phyloP scores from a whole-genome alignment of 2,797 vertebrate genomes.

The Meriones psammophilus region DNA sequence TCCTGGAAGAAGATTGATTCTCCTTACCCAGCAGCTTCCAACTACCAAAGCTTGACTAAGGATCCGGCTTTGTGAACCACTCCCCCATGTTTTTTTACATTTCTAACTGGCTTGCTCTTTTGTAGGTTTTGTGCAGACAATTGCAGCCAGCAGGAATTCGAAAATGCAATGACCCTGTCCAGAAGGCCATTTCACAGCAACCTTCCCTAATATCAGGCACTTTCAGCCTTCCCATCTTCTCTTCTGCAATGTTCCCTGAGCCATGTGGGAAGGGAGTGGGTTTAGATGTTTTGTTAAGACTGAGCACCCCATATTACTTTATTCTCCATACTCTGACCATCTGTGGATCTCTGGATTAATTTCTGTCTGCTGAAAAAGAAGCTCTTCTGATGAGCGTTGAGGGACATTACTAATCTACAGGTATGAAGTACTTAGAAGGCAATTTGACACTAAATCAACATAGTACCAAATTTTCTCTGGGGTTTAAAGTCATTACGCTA shows the following conservation, averaged over 20 bases:
- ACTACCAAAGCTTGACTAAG: neutral
- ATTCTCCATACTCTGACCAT: neutral
- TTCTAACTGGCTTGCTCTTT: neutral
- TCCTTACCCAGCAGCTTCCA: neutral
- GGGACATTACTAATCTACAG: neutral
- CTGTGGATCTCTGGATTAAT: neutral
- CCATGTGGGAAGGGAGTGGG: too few relatives aligned
- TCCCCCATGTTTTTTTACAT: neutral
- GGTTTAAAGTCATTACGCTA: slow-evolving; percentile 46
- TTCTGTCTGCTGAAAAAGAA: neutral
- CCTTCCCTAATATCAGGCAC: neutral
- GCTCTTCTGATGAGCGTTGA: neutral
- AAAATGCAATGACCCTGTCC: neutral
- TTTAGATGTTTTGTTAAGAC: neutral
- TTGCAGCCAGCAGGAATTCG: neutral
- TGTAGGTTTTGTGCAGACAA: neutral
- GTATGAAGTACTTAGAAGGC: neutral
- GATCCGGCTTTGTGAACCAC: neutral
- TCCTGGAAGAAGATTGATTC: neutral
- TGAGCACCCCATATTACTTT: too few relatives aligned
- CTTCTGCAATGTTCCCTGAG: neutral
- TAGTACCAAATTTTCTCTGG: neutral
- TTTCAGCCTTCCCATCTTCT: too few relatives aligned
- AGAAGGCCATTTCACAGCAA: neutral
- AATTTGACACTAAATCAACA: neutral